A percentile compares a stretch with the other conserved stretches of the same genome.
Evolutionary conservation across 2,113 vertebrate genomes (phyloP).

Genomic region (Xenus cinereus): DNA sequence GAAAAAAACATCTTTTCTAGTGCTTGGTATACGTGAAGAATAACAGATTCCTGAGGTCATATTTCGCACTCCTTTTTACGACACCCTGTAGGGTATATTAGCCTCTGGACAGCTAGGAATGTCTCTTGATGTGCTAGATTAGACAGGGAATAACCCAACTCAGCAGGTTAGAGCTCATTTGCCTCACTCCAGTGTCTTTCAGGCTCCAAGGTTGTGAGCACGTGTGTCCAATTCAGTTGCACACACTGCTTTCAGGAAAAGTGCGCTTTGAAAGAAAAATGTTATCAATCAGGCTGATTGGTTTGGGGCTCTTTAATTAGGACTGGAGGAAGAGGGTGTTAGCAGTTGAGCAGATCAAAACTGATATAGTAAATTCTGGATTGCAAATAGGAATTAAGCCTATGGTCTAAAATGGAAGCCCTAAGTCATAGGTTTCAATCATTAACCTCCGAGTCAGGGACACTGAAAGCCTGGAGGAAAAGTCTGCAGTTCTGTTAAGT

Average conservation of each 20-base stretch:
- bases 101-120: conserved; percentile 7
- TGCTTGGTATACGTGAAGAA: conserved; percentile 50
- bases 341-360: not conserved
- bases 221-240: not conserved
- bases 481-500: not conserved
- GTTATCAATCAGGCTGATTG: not conserved
- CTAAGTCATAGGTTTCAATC: conserved; percentile 7
- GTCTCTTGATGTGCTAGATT: conserved; percentile 9
- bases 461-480: not conserved
- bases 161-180: not conserved
- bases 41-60: conserved; percentile 70
- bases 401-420: conserved; percentile 30
- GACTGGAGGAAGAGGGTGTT: not conserved
- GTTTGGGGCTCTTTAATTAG: not conserved
- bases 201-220: not conserved
- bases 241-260: not conserved
- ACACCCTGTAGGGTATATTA: not conserved
- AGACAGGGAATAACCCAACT: not conserved
- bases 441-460: not conserved
- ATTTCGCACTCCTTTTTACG: conserved; percentile 27
- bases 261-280: not conserved
- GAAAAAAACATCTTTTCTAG: conserved; percentile 62
- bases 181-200: not conserved
- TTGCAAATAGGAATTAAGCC: not conserved
- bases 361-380: not conserved